Conservation (phyloP, 1,140 invertebrate species). For the Drosophila rhopaloa region DNA sequence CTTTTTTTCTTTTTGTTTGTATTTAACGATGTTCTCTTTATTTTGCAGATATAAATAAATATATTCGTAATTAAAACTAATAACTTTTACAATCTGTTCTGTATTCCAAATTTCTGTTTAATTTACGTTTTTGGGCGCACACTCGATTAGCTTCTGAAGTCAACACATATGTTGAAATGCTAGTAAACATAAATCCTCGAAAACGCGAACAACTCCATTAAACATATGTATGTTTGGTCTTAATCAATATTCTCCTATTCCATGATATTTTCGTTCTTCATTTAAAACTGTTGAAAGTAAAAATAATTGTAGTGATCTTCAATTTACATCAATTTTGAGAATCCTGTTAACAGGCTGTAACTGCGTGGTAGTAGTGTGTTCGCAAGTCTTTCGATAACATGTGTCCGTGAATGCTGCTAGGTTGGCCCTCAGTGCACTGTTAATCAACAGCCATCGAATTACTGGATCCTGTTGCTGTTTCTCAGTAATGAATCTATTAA, state of each 20-base stretch:
- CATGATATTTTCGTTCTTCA: slow-evolving; percentile 47
- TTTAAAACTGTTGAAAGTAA: slow-evolving; percentile 17
- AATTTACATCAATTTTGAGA: slow-evolving; percentile 17
- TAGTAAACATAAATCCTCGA: slow-evolving; percentile 48
- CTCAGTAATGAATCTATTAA: slow-evolving; percentile 19
- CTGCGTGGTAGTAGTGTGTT: slow-evolving; percentile 34
- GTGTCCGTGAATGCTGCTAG: slow-evolving; percentile 38
- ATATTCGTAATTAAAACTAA: slow-evolving; percentile 79
- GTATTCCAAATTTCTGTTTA: slow-evolving; percentile 36
- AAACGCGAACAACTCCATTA: slow-evolving; percentile 39
- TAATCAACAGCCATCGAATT: slow-evolving; percentile 27
- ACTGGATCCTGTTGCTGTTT: slow-evolving; percentile 24
- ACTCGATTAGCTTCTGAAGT: slow-evolving; percentile 42
- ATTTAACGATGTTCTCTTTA: slow-evolving; percentile 80
- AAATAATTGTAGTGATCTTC: slow-evolving; percentile 9
- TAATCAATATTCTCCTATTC: slow-evolving; percentile 24
- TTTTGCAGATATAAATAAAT: slow-evolving; percentile 79
- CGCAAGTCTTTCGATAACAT: slow-evolving; percentile 53
- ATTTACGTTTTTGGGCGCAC: slow-evolving; percentile 32
- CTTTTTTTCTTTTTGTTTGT: slow-evolving; percentile 9
- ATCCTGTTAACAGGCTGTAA: slow-evolving; percentile 25
- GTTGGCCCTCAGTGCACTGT: slow-evolving; percentile 41
- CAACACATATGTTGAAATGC: slow-evolving; percentile 37
- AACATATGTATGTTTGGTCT: slow-evolving; percentile 51
- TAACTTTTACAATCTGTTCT: slow-evolving; percentile 65